A percentile compares a stretch with the other conserved stretches of the same genome.
Evolutionary conservation across 2,113 vertebrate genomes (phyloP).

Genomic region (Eleginops maclovinus): DNA sequence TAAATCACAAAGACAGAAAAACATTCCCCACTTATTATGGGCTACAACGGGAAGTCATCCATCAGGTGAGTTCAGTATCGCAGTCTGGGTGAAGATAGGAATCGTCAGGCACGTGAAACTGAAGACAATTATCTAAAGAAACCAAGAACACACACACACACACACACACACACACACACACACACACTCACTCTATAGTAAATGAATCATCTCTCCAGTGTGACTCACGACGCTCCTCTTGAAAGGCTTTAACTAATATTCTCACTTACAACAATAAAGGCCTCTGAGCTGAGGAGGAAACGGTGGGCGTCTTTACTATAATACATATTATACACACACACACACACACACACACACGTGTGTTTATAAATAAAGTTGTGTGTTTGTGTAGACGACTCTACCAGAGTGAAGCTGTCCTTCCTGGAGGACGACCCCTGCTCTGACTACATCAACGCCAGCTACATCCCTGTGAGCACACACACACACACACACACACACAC

Average conservation of each 20-base stretch:
- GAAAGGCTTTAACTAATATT: slow-evolving; percentile 12
- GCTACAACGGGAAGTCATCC: no score
- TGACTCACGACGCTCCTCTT: no score
- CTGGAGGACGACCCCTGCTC: slow-evolving; percentile 96
- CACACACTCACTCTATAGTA: no score
- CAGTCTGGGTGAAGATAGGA: neutral
- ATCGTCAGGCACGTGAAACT: neutral
- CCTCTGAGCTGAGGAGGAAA: neutral
- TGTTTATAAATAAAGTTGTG: no score
- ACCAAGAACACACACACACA: slow-evolving; percentile 1
- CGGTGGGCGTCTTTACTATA: no score
- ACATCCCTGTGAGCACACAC: slow-evolving; percentile 88
- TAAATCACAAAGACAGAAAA: no score
- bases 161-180: neutral
- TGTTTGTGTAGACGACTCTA: slow-evolving; percentile 88
- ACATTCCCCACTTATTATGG: no score
- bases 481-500: no score
- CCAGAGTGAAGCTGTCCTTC: slow-evolving; percentile 94
- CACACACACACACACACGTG: no score
- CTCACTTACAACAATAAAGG: neutral
- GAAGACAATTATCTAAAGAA: neutral
- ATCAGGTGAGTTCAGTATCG: neutral
- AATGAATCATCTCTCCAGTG: no score
- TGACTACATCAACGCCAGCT: slow-evolving; percentile 98
- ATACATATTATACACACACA: no score